phyloP scores from a whole-genome alignment of 2,888 invertebrate genomes.

The Coremacera marginata region DNA sequence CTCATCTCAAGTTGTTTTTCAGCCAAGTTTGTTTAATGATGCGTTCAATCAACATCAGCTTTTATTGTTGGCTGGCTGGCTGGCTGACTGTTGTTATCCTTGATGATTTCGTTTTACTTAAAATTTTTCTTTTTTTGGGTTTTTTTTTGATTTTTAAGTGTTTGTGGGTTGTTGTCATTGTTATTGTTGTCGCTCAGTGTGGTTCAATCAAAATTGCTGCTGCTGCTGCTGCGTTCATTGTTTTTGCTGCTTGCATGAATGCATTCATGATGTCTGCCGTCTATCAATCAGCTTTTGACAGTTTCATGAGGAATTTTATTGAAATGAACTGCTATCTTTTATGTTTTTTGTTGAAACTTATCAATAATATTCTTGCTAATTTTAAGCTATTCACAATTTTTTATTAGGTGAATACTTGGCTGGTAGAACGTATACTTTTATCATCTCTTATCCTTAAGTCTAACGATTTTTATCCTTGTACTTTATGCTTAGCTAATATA shows the following conservation, averaged over 20 bases:
- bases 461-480: too few species aligned
- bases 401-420: too few species aligned
- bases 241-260: constrained; percentile 6
- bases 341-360: neutral
- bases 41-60: constrained; percentile 23
- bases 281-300: constrained; percentile 65
- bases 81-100: neutral
- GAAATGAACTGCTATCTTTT: constrained; percentile 50
- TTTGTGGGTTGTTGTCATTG: neutral
- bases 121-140: neutral
- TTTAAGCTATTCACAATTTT: neutral
- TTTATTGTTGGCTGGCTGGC: neutral
- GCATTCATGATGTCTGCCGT: constrained; percentile 50
- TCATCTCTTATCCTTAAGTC: too few species aligned
- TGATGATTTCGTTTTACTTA: neutral
- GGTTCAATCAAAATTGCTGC: neutral
- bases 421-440: too few species aligned
- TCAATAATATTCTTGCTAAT: neutral
- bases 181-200: constrained; percentile 4
- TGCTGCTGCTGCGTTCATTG: neutral
- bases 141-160: neutral
- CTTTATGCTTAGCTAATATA: too few species aligned
- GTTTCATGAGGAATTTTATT: constrained; percentile 63
- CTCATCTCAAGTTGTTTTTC: neutral
- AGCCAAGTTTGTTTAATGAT: constrained; percentile 29